phyloP scores from a whole-genome alignment of 2,113 vertebrate genomes.

The Synchiropus splendidus region DNA sequence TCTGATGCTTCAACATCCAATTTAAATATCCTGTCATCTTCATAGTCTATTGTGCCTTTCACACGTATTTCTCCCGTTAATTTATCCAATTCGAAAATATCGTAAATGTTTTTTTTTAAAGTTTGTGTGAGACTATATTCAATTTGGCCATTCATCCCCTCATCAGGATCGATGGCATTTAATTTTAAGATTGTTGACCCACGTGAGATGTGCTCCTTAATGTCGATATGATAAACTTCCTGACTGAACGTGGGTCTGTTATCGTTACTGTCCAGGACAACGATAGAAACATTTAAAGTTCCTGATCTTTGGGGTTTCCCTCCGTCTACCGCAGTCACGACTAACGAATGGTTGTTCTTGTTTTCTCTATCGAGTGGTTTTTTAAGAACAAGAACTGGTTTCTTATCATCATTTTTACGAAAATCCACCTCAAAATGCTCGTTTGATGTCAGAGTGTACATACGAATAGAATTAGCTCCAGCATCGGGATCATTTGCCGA shows the following conservation, averaged over 20 bases:
- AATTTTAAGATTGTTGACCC: constrained; percentile 17
- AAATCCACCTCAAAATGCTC: constrained; percentile 37
- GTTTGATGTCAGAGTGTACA: constrained; percentile 53
- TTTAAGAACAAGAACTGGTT: constrained; percentile 35
- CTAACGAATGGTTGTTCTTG: constrained; percentile 8
- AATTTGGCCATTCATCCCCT: constrained; percentile 29
- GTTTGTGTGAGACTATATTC: constrained; percentile 29
- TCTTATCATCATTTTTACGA: constrained; percentile 25
- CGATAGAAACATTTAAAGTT: constrained; percentile 21
- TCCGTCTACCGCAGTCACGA: constrained; percentile 36
- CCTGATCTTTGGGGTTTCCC: constrained; percentile 35
- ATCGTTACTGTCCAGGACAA: constrained; percentile 48
- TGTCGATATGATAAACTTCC: constrained; percentile 17
- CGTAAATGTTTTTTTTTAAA: constrained; percentile 1
- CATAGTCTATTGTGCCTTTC: constrained; percentile 19
- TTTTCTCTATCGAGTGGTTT: constrained; percentile 43
- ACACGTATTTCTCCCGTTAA: constrained; percentile 17
- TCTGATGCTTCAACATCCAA: constrained; percentile 32
- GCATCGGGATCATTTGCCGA: constrained; percentile 62
- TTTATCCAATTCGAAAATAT: constrained; percentile 15
- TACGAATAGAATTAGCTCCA: constrained; percentile 52
- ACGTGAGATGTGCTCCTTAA: constrained; percentile 24
- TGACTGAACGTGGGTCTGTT: constrained; percentile 42
- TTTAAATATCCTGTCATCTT: constrained; percentile 18
- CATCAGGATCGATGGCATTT: constrained; percentile 15